phyloP scores from a whole-genome alignment of 2,113 vertebrate genomes.

The Vidua chalybeata region DNA sequence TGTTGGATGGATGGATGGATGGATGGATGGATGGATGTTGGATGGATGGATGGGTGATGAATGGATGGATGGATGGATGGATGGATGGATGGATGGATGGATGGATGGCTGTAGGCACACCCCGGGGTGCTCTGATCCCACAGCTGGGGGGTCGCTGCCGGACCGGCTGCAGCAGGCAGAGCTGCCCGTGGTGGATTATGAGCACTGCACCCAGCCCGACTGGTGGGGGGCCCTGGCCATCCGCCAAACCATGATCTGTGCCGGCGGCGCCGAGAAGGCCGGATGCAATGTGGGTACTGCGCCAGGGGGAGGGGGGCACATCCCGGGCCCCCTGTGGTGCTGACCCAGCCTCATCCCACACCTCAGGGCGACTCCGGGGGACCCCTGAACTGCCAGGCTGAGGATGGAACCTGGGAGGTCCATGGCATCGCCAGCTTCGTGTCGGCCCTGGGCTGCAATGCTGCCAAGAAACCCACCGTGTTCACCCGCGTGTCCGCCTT shows the following conservation, averaged over 20 bases:
- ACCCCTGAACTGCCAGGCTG: conserved; percentile 37
- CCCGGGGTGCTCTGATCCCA: background rate
- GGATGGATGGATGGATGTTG: background rate
- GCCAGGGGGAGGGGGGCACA: rapidly evolving
- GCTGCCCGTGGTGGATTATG: background rate
- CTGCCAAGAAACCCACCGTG: background rate
- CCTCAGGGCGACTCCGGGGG: background rate
- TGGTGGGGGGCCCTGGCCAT: background rate
- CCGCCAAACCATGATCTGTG: background rate
- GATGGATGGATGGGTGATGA: background rate
- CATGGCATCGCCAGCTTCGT: conserved; percentile 21
- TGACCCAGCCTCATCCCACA: background rate
- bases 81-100: no score
- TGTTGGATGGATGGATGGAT: no score
- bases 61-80: background rate
- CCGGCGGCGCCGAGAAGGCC: background rate
- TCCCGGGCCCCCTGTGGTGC: rapidly evolving
- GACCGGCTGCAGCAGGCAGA: conserved; percentile 23
- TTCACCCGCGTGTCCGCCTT: background rate
- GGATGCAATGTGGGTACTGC: background rate
- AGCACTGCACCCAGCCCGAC: conserved; percentile 12
- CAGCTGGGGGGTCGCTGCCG: background rate
- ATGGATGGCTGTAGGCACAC: background rate
- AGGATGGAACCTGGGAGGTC: conserved; percentile 1
- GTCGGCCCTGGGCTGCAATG: background rate